Evolutionary conservation across 2,888 invertebrate genomes (phyloP), one percentile per base, ranked within the genome.

Genomic region (Phaedon cochleariae): DNA sequence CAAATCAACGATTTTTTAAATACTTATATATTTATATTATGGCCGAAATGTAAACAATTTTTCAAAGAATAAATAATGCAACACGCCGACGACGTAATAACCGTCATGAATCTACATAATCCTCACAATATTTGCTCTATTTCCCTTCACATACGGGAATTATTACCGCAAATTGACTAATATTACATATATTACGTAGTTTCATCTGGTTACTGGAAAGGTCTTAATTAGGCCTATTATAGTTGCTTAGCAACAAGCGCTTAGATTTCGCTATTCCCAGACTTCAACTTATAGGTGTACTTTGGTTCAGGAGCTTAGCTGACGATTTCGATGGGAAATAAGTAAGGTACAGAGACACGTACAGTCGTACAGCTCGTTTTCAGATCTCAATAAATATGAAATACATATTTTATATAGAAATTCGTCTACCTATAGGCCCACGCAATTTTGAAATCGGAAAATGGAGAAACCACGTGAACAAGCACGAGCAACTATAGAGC

Each of bases 381-480:
- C n/a, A n/a, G n/a, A n/a, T n/a, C n/a, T n/a, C n/a, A n/a, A n/a
- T n/a, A n/a, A n/a, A n/a, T n/a, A n/a, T n/a, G n/a, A n/a, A n/a
- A n/a, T n/a, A n/a, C n/a, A n/a, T n/a, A n/a, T n/a, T n/a, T n/a
- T n/a, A n/a, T n/a, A n/a, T n/a, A n/a, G n/a, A n/a, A n/a, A n/a
- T n/a, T n/a, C n/a, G n/a, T n/a, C n/a, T n/a, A n/a, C n/a, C n/a
- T n/a, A n/a, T n/a, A n/a, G n/a, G n/a, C n/a, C n/a, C n/a, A 20
- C 54, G 12, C n/a, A 15, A 61, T 53, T 59, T 62, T 49, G 62
- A 31, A 52, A 49, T 37, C 53, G 60, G 57, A 58, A 61, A 58
- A 57, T 60, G 54, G 53, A 62, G 55, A 58, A 52, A 62, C 58
- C 64, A 59, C 62, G 55, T 64, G 67, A 68, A 55, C 62, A 59